phyloP scores from a whole-genome alignment of 2,797 vertebrate genomes.

The Holocentrus rufus region DNA sequence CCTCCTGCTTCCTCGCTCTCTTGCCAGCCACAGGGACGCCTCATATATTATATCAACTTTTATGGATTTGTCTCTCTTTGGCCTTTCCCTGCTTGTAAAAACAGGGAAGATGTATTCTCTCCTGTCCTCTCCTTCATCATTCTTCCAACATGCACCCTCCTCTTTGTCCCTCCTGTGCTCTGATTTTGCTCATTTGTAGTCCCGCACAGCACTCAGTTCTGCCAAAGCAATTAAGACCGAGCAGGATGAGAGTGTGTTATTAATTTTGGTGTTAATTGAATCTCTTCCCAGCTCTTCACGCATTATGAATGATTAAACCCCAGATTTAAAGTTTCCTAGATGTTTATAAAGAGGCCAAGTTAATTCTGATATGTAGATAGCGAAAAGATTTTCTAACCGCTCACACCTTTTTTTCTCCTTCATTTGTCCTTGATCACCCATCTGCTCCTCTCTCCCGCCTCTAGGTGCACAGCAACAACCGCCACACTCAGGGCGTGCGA shows the following conservation, averaged over 20 bases:
- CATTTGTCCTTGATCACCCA: not conserved
- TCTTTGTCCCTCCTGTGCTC: constrained; percentile 13
- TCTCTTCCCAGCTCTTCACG: constrained; percentile 30
- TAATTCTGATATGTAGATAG: constrained; percentile 24
- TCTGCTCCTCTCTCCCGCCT: constrained; percentile 1
- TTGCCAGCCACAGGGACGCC: constrained; percentile 23
- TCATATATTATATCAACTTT: constrained; percentile 55
- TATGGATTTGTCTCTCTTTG: constrained; percentile 42
- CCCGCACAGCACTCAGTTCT: constrained; percentile 23
- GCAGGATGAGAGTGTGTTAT: constrained; percentile 56
- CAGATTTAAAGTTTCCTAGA: not conserved
- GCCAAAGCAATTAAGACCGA: constrained; percentile 66
- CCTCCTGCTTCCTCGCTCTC: constrained; percentile 23
- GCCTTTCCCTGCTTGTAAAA: constrained; percentile 49
- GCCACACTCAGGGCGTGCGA: constrained; percentile 87
- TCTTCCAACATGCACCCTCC: constrained; percentile 17
- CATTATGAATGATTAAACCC: constrained; percentile 41
- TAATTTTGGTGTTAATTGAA: constrained; percentile 65
- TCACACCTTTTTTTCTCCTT: constrained; percentile 1
- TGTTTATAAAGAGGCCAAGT: constrained; percentile 17
- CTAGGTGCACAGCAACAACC: constrained; percentile 94
- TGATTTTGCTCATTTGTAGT: constrained; percentile 39
- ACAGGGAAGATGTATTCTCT: constrained; percentile 29
- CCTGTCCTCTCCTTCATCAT: not conserved
- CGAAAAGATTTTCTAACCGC: constrained; percentile 18